Conservation (phyloP, 2,797 vertebrate genomes). For the Trematomus bernacchii region DNA sequence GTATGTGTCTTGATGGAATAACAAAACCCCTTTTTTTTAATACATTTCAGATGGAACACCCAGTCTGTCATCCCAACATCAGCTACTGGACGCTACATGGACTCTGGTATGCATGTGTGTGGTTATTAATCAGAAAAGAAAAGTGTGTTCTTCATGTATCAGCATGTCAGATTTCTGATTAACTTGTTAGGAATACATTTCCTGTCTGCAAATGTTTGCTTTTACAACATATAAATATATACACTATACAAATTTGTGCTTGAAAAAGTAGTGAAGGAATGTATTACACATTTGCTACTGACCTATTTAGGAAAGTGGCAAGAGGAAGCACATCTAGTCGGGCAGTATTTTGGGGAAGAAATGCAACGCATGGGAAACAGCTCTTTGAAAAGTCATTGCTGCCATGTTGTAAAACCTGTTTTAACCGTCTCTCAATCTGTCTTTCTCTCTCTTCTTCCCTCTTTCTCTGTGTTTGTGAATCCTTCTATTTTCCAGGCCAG, state of each 20-base stretch:
- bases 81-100: conserved; percentile 87
- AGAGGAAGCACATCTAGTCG: not conserved
- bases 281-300: not conserved
- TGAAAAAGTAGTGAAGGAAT: not conserved
- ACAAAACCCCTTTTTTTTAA: not conserved
- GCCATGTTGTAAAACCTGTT: not conserved
- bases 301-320: not conserved
- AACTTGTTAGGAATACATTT: not conserved
- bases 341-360: not conserved
- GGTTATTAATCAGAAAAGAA: not conserved
- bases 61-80: conserved; percentile 73
- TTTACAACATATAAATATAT: conserved; percentile 2
- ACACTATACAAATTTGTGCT: not conserved
- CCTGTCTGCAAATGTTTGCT: not conserved
- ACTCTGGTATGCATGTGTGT: conserved; percentile 79
- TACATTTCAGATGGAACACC: conserved; percentile 76
- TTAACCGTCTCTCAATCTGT: not conserved
- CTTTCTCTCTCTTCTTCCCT: not conserved
- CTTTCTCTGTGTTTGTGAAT: not conserved
- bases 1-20: conserved; percentile 2
- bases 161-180: not conserved
- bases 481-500: conserved; percentile 77
- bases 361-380: not conserved
- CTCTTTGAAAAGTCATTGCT: not conserved
- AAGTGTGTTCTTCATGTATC: not conserved